Base-by-base conservation (phyloP, 2,888 invertebrate species). In the Linnaemya tessellans region DNA sequence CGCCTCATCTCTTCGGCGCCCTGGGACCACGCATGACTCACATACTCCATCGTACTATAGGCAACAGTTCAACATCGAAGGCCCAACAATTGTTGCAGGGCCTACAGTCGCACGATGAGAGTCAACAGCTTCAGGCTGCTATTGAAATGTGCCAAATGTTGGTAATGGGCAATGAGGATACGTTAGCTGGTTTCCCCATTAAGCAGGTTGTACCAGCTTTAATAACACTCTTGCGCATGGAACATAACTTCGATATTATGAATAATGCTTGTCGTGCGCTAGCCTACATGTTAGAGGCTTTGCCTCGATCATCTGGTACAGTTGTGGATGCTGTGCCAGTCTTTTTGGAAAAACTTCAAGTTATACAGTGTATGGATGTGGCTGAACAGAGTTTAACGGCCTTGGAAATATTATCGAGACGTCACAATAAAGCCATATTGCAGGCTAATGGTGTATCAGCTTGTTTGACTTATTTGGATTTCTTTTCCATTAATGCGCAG, bases 181-280 rank as follows among this genome's bases (percentile, higher is more conserved):
- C 98, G 0, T 94, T 99, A 74, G 97, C 98, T 54, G 98, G 98
- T n/a, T 99, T 99, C 93, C 99, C 99, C 0, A 98, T 99, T 49
- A 97, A 99, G 90, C 98, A 98, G 93, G 98, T 98, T 18, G 98
- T 99, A 65, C 98, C 99, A 0, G 98, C 98, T 8, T 95, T 99
- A 49, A 97, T 98, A 87, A 96, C 95, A 89, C 93, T 99, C 80
- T 95, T 99, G 25, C 96, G 97, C 71, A 98, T 98, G 94, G 99
- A 99, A 91, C 98, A 99, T 92, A 99, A 99, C 93, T 99, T 99
- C 93, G 99, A 99, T 93, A 98, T 99, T 94, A 99, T 99, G 99
- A 98, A 99, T 92, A 98, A 99, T 92, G 99, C 99, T 0, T 99
- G 99, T 91, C 96, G 99, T 56, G 99, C 99, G 0, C 94, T 99